phyloP scores from a whole-genome alignment of 1,140 invertebrate genomes.

The Drosophila chauvacae region DNA sequence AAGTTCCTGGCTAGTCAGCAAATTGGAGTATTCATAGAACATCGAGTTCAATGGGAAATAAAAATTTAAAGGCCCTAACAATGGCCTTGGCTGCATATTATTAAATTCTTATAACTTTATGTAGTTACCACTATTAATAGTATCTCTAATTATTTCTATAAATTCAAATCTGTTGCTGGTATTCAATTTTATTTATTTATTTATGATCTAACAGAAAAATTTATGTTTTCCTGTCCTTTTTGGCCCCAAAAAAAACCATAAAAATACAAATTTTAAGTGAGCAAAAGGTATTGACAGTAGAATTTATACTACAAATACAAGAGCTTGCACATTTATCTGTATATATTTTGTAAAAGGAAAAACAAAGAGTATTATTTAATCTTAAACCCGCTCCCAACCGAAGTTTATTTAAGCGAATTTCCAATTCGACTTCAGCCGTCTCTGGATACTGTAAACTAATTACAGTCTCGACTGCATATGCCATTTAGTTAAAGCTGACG shows the following conservation, averaged over 20 bases:
- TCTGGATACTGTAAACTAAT: constrained; percentile 40
- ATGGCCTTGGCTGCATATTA: neutral
- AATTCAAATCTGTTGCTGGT: too few species aligned
- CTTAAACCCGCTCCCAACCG: too few species aligned
- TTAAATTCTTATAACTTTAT: neutral
- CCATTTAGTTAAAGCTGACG: constrained; percentile 60
- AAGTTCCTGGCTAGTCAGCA: neutral
- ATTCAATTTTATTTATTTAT: too few species aligned
- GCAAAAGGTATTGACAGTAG: neutral
- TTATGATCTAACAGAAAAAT: neutral
- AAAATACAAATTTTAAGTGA: too few species aligned
- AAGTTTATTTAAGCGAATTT: constrained; percentile 5
- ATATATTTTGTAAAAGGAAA: too few species aligned
- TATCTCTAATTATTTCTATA: neutral
- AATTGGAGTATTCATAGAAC: neutral
- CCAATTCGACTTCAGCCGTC: neutral
- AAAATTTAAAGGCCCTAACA: neutral
- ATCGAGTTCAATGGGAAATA: too few species aligned
- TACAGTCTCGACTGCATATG: constrained; percentile 25
- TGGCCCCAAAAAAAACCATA: neutral
- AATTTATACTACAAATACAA: neutral
- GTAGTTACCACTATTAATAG: neutral
- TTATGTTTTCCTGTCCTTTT: neutral
- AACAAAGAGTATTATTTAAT: too few species aligned
- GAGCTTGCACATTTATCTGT: too few species aligned